Conservation (phyloP, 2,113 vertebrate species). For the Cavia aperea region DNA sequence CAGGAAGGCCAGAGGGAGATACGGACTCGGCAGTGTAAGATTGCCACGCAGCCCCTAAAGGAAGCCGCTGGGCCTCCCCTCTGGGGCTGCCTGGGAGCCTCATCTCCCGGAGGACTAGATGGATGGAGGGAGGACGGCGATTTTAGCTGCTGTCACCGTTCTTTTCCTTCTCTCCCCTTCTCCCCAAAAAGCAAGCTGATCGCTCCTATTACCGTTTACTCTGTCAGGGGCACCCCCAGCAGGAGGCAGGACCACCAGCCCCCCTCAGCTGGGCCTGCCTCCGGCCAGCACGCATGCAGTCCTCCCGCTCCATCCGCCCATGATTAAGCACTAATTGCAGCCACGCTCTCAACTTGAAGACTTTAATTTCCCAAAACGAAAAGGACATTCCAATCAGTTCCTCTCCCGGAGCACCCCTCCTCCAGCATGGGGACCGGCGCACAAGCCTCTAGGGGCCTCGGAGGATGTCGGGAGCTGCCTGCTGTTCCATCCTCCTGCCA, state of each 20-base stretch:
- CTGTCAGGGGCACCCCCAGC: slow-evolving; percentile 36
- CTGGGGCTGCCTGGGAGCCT: neutral
- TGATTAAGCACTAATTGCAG: slow-evolving; percentile 77
- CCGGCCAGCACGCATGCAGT: no score
- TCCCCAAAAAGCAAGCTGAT: slow-evolving; percentile 70
- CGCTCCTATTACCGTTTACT: slow-evolving; percentile 74
- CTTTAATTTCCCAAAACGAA: slow-evolving; percentile 73
- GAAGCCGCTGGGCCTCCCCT: neutral
- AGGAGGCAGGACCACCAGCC: slow-evolving; percentile 63
- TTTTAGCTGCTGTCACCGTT: slow-evolving; percentile 66
- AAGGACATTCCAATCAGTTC: slow-evolving; percentile 74
- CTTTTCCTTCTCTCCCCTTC: slow-evolving; percentile 42
- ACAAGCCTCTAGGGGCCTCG: neutral
- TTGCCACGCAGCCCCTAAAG: neutral
- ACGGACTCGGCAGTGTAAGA: neutral
- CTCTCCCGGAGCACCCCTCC: slow-evolving; percentile 58
- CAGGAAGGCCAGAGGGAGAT: neutral
- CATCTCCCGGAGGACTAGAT: neutral
- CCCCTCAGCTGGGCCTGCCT: neutral
- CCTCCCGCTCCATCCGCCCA: slow-evolving; percentile 64
- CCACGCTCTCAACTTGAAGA: slow-evolving; percentile 71
- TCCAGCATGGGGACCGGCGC: neutral
- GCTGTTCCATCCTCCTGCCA: neutral
- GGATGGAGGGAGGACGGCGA: neutral
- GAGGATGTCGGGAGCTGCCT: neutral